A percentile compares a stretch with the other conserved stretches of the same genome.
Evolutionary conservation across 1,140 invertebrate genomes (phyloP).

Genomic region (Halesus radiatus): DNA sequence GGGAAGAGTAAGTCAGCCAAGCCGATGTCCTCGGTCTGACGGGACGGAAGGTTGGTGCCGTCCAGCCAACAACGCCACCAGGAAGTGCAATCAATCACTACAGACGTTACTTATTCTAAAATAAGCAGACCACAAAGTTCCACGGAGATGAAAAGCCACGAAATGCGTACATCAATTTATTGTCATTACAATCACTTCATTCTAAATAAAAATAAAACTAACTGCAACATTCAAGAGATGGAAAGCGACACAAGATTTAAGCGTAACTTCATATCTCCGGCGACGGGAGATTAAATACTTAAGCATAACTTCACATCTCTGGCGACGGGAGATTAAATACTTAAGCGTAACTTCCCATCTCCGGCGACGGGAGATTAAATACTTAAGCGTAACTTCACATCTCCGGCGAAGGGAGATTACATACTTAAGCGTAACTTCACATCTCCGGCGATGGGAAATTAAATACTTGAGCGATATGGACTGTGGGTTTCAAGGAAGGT

Average conservation of each 20-base stretch:
- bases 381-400: conserved; percentile 18
- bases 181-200: conserved; percentile 47
- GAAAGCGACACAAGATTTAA: conserved; percentile 9
- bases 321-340: background rate
- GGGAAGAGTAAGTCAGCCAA: too few relatives aligned
- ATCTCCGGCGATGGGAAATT: too few relatives aligned
- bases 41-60: conserved; percentile 3
- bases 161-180: conserved; percentile 41
- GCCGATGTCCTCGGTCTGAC: background rate
- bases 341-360: conserved; percentile 12
- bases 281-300: conserved; percentile 3
- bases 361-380: background rate
- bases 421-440: too few relatives aligned
- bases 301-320: conserved; percentile 1
- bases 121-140: conserved; percentile 2
- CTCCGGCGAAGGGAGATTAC: background rate
- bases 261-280: background rate
- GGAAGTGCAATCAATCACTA: too few relatives aligned
- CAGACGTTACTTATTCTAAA: too few relatives aligned
- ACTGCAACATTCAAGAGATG: conserved; percentile 20
- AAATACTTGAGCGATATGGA: too few relatives aligned
- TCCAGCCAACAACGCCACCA: conserved; percentile 33
- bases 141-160: conserved; percentile 27
- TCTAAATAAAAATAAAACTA: conserved; percentile 11
- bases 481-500: conserved; percentile 9